Base-by-base conservation (phyloP, 2,113 vertebrate species). In the Tragelaphus strepsiceros region DNA sequence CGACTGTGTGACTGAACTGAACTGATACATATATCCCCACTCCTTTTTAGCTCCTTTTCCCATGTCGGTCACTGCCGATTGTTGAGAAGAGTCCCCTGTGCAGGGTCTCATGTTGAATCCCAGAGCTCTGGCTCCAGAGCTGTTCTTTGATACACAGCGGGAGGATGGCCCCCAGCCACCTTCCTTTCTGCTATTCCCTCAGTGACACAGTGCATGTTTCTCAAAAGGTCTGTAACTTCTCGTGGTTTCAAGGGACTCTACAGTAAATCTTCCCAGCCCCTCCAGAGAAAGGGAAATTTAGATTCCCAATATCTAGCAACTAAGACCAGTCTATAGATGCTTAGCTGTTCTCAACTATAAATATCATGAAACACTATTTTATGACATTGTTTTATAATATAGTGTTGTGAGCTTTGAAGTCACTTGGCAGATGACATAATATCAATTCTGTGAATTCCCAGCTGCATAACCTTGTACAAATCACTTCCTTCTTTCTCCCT, bases 61-160 rank as follows among this genome's bases (percentile, higher is more conserved):
- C n/a, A 0, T 26, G 71, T 77, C 0, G 12, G 39, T 15, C 71
- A 4, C 22, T 43, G 21, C 22, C 3, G 39, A 14, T 0, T 43
- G 71, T 4, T 43, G 35, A 77, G 10, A 77, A 43, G 71, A 77
- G 71, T 1, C 22, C 39, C 71, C 12, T 77, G 26, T 15, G 24
- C 8, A 32, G 39, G 80, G 17, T 7, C 21, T 1, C 13, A 0
- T 17, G n/a, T 14, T 46, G 49, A 51, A 61, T 59, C 11, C 2
- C 19, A 6, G 28, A 53, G 74, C 5, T 9, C 14, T 1, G 5
- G 53, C 30, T 11, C 5, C 15, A 22, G 80, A 87, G 15, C 8
- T 51, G 2, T 67, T 49, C 21, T 46, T 51, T 49, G 1, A n/a
- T 14, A 22, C 3, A 21, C 56, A 21, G 39, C 30, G 35, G 19